phyloP scores from a whole-genome alignment of 2,113 vertebrate species.

The Agelaius phoeniceus region DNA sequence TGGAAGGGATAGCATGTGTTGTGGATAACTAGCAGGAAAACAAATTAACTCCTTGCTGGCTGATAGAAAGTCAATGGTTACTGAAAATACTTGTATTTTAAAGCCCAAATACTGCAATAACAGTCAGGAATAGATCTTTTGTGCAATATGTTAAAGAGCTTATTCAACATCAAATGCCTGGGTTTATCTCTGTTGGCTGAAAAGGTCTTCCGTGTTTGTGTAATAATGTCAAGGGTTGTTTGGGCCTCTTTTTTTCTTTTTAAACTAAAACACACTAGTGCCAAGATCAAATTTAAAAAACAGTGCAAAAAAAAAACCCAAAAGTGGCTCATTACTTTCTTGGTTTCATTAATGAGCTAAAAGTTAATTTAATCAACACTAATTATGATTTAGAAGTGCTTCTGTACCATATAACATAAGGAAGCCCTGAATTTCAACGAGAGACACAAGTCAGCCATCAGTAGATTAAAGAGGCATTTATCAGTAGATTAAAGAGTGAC shows the following conservation, averaged over 20 bases:
- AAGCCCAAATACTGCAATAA: background rate
- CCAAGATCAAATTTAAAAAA: background rate
- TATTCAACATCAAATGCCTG: background rate
- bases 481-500: background rate
- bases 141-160: background rate
- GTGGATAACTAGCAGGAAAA: background rate
- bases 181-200: background rate
- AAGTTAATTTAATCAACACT: constrained; percentile 35
- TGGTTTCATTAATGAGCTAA: background rate
- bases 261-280: background rate
- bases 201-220: background rate
- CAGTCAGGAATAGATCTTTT: background rate
- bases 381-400: background rate
- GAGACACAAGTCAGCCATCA: background rate
- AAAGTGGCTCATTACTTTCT: background rate
- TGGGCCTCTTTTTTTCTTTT: background rate
- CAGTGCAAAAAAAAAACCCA: fast-evolving
- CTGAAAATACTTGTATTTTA: background rate
- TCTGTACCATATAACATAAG: background rate
- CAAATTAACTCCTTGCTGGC: constrained; percentile 17
- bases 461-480: background rate
- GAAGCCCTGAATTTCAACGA: background rate
- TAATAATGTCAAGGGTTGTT: background rate
- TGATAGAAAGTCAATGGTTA: background rate
- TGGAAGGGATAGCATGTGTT: background rate